These are phyloP conservation scores for Mythimna vitellina DNA, from an alignment of 2,888 invertebrate species.

Conservation along the genomic window DNA sequence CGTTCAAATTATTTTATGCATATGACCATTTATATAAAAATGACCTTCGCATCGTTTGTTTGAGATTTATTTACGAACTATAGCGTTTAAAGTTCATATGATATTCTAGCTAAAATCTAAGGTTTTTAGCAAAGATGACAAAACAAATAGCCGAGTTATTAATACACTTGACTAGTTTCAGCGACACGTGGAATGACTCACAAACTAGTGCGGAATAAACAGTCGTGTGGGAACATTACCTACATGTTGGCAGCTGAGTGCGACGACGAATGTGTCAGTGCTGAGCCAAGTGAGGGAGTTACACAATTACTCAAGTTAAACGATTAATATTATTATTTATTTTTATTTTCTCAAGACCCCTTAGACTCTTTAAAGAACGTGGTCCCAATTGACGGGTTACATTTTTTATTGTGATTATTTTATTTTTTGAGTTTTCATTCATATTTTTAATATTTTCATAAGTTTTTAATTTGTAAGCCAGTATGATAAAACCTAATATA, in stretches of 20 bases:
- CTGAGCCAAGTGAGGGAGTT: background rate
- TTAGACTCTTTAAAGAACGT: too few species aligned
- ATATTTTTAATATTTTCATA: too few species aligned
- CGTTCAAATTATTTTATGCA: background rate
- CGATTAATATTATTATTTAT: background rate
- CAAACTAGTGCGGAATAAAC: background rate
- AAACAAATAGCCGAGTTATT: constrained; percentile 4
- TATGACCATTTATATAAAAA: background rate
- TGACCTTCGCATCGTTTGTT: background rate
- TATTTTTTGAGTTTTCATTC: too few species aligned
- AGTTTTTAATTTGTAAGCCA: too few species aligned
- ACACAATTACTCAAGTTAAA: background rate
- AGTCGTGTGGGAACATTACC: background rate
- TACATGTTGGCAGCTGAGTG: background rate
- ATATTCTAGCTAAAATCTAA: background rate
- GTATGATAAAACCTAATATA: too few species aligned
- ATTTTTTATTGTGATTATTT: too few species aligned
- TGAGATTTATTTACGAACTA: too few species aligned
- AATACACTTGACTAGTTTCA: background rate
- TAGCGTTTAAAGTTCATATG: too few species aligned
- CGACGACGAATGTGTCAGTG: background rate
- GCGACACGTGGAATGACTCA: background rate
- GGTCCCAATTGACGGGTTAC: too few species aligned
- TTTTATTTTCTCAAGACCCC: too few species aligned
- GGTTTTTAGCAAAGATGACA: background rate